These are phyloP conservation scores for Ia io DNA, from an alignment of 2,113 vertebrate species.

Conservation along the genomic window DNA sequence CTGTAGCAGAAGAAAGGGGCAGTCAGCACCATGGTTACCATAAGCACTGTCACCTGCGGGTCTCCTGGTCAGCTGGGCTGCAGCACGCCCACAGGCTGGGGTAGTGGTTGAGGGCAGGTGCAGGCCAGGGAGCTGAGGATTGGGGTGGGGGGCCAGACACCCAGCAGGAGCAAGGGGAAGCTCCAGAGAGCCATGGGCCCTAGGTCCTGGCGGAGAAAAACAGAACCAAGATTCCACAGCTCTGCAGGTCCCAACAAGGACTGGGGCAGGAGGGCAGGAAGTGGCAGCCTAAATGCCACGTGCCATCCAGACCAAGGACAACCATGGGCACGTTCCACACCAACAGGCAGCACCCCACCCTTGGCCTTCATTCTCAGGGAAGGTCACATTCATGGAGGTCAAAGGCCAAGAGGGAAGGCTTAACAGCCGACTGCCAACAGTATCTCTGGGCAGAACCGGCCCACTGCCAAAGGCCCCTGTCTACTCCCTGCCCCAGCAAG, in stretches of 20 bases:
- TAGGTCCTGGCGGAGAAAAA: neutral
- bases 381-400: slow-evolving; percentile 25
- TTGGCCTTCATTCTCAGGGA: slow-evolving; percentile 58
- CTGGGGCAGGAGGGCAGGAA: slow-evolving; percentile 67
- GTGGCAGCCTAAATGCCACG: slow-evolving; percentile 6
- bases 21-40: neutral
- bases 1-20: slow-evolving; percentile 49
- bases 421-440: slow-evolving; percentile 48
- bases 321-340: slow-evolving; percentile 13
- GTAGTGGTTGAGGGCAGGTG: slow-evolving; percentile 35
- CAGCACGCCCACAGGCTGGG: slow-evolving; percentile 14
- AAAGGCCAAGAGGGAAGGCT: slow-evolving; percentile 59
- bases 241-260: slow-evolving; percentile 18
- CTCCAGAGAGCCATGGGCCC: slow-evolving; percentile 30
- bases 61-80: slow-evolving; percentile 48
- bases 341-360: slow-evolving; percentile 36
- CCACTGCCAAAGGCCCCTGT: slow-evolving; percentile 62
- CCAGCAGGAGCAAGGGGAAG: slow-evolving; percentile 11
- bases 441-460: slow-evolving; percentile 44
- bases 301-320: slow-evolving; percentile 14
- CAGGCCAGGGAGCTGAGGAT: slow-evolving; percentile 43
- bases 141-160: slow-evolving; percentile 8
- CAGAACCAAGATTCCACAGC: neutral
- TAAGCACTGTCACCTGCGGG: slow-evolving; percentile 69
- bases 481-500: slow-evolving; percentile 58